These are phyloP conservation scores for Pygathrix nemaeus DNA, from an alignment of 2,113 vertebrate genomes.

Conservation along the genomic window DNA sequence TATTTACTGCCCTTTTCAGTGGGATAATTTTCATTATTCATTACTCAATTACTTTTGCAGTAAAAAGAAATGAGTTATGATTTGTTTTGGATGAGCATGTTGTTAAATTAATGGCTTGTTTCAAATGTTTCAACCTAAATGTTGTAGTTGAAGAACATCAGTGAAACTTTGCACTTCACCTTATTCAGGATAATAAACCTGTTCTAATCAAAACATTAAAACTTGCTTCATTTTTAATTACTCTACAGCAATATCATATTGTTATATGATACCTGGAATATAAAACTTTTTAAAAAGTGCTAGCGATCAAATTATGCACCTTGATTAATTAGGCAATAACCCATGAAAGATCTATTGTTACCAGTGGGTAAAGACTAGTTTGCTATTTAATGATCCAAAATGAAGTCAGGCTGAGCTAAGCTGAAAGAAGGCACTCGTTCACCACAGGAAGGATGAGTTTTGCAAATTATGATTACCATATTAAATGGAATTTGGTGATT, in stretches of 20 bases:
- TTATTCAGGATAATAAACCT: slow-evolving; percentile 51
- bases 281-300: slow-evolving; percentile 65
- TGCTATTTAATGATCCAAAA: slow-evolving; percentile 68
- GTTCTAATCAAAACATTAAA: slow-evolving; percentile 52
- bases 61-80: slow-evolving; percentile 74
- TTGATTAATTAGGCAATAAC: slow-evolving; percentile 80
- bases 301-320: slow-evolving; percentile 62
- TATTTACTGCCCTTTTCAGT: slow-evolving; percentile 64
- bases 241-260: slow-evolving; percentile 34
- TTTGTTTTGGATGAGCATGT: slow-evolving; percentile 63
- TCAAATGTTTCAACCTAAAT: slow-evolving; percentile 65
- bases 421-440: slow-evolving; percentile 73
- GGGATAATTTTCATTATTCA: slow-evolving; percentile 65
- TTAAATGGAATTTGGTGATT: slow-evolving; percentile 48
- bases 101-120: slow-evolving; percentile 70
- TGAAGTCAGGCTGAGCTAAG: slow-evolving; percentile 73
- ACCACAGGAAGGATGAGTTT: slow-evolving; percentile 74
- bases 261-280: slow-evolving; percentile 62
- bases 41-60: slow-evolving; percentile 71
- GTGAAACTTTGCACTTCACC: slow-evolving; percentile 61
- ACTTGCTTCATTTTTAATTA: slow-evolving; percentile 51
- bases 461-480: slow-evolving; percentile 22
- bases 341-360: slow-evolving; percentile 78
- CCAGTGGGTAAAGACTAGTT: slow-evolving; percentile 55
- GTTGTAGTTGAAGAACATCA: slow-evolving; percentile 57